A percentile compares a stretch with the other conserved stretches of the same genome.
Evolutionary conservation across 1,140 invertebrate species (phyloP).

Genomic region (Lethocerus indicus): DNA sequence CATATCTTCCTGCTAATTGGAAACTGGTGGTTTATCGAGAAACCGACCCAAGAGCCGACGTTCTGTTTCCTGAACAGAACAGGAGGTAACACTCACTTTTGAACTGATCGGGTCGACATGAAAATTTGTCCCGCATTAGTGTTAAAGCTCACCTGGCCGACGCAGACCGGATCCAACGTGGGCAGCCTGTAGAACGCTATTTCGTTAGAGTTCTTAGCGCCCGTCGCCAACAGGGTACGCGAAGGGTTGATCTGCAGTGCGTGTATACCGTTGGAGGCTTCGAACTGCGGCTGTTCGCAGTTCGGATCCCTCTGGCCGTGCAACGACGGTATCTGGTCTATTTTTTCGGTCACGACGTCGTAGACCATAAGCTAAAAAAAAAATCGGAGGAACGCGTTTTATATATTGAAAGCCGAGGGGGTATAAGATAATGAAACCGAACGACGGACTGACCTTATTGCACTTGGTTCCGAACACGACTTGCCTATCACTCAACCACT

Average conservation of each 20-base stretch:
- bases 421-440: neutral
- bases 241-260: conserved; percentile 90
- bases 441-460: conserved; percentile 57
- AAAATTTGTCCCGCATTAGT: neutral
- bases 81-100: neutral
- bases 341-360: conserved; percentile 54
- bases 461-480: conserved; percentile 94
- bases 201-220: conserved; percentile 80
- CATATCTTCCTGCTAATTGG: too few relatives aligned
- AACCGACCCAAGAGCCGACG: too few relatives aligned
- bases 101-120: neutral
- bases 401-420: neutral
- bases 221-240: conserved; percentile 74
- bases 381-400: conserved; percentile 6
- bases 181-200: conserved; percentile 84
- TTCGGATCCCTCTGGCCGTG: conserved; percentile 39
- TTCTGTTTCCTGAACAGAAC: too few relatives aligned
- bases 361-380: conserved; percentile 57
- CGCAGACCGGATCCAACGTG: conserved; percentile 82
- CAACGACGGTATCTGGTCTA: conserved; percentile 74
- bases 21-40: too few relatives aligned
- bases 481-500: conserved; percentile 88
- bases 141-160: conserved; percentile 53
- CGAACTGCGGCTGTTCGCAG: conserved; percentile 27
- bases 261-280: conserved; percentile 78